A percentile compares a stretch with the other conserved stretches of the same genome.
Conservation (phyloP, 2,888 invertebrate genomes). For the Oeneis ivallda region DNA sequence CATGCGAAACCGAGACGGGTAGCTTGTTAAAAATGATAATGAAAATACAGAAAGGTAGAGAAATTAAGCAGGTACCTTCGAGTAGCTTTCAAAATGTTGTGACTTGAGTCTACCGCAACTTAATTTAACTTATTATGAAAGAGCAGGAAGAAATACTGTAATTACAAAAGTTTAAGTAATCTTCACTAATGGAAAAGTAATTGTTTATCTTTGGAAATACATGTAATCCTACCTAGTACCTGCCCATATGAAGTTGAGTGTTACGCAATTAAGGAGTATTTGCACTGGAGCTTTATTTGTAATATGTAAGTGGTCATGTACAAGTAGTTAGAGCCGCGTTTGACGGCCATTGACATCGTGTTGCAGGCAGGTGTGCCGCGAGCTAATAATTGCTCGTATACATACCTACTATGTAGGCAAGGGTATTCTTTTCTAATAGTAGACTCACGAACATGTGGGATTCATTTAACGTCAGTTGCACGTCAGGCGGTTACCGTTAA, state of each 20-base stretch:
- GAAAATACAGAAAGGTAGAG: too few species aligned
- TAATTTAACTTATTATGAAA: too few species aligned
- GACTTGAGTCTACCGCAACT: too few species aligned
- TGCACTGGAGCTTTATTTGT: conserved; percentile 45
- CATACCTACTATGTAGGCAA: conserved; percentile 23
- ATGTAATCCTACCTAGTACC: conserved; percentile 6
- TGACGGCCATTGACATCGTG: conserved; percentile 76
- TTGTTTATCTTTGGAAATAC: conserved; percentile 20
- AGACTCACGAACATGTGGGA: too few species aligned
- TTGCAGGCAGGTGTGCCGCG: conserved; percentile 64
- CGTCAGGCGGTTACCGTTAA: too few species aligned
- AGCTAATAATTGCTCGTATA: conserved; percentile 34
- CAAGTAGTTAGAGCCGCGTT: conserved; percentile 33
- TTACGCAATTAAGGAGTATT: conserved; percentile 41
- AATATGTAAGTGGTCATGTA: conserved; percentile 43
- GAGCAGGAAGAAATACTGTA: not conserved
- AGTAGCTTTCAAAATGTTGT: too few species aligned
- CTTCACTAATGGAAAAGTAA: conserved; percentile 22
- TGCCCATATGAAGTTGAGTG: conserved; percentile 12
- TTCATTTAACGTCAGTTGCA: too few species aligned
- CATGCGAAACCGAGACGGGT: too few species aligned
- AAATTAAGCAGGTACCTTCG: too few species aligned
- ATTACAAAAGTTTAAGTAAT: conserved; percentile 25
- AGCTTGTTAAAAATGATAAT: too few species aligned
- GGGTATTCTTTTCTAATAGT: too few species aligned